Evolutionary conservation across 1,140 invertebrate genomes (phyloP), one percentile per base, ranked within the genome.

Genomic region (Trypoxylus dichotomus): DNA sequence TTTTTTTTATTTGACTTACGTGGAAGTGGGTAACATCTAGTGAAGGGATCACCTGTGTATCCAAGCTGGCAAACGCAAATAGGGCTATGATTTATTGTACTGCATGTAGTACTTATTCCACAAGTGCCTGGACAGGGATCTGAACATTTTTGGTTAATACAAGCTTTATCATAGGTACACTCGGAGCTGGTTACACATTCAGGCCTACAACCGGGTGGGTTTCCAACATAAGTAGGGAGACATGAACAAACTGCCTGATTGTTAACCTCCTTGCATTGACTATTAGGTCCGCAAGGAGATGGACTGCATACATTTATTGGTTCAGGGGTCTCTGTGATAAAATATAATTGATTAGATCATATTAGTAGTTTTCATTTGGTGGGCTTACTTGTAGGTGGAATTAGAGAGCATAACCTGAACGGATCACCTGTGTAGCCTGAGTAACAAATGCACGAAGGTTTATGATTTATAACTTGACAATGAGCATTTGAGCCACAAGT

Each of bases 81-180:
- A 5, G 92, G 88, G 24, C 88, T 88, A 79, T 93, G 91, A 83
- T 90, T 91, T 0, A 91, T 87, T 25, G 92, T 91, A 41, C 87
- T 87, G 83, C 92, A 93, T 74, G 89, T 85, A 15, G 91, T 89
- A 79, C 90, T 89, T 32, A 82, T 80, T 15, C 93, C 93, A 83
- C 93, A 94, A 1, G 91, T 88, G 1, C 90, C 89, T 15, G 86
- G 84, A 80, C 93, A 94, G n/a, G 92, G 92, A 83, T 94, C 90
- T 79, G 85, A 86, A 83, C 93, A 94, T 86, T 92, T 93, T 78
- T 91, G 88, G 83, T 91, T 91, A 0, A 92, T 87, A 82, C 93
- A 94, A 0, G 92, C 91, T 78, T 90, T 86, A n/a, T 89, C 88
- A 32, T 87, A 85, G 3, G 88, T 79, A 82, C 92, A 93, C 83